Evolutionary conservation across 2,888 invertebrate species (phyloP).

Genomic region (Carcina quercana): DNA sequence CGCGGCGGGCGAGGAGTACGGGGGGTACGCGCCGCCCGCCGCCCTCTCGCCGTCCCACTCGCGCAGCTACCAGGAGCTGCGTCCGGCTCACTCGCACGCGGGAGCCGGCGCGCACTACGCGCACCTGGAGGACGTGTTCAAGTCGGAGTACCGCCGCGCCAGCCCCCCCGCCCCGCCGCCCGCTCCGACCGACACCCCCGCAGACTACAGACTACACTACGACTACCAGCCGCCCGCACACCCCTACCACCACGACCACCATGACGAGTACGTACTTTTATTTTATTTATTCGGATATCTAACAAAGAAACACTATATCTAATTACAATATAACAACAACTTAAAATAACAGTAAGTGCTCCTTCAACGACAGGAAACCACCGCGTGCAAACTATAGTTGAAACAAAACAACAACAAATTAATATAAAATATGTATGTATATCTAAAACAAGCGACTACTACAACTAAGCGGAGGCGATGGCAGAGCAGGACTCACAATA

Average conservation of each 20-base stretch:
- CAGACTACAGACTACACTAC: conserved; percentile 55
- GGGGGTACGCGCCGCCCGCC: conserved; percentile 51
- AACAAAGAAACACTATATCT: too few species aligned
- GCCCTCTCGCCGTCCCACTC: conserved; percentile 51
- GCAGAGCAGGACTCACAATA: too few species aligned
- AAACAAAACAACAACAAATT: too few species aligned
- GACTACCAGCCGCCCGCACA: conserved; percentile 45
- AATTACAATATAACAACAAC: too few species aligned
- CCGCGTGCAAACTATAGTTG: too few species aligned
- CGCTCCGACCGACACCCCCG: conserved; percentile 50
- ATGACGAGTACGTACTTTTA: conserved; percentile 47
- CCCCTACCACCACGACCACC: conserved; percentile 46
- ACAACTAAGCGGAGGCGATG: too few species aligned
- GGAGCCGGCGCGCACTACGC: conserved; percentile 65
- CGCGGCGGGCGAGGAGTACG: conserved; percentile 45
- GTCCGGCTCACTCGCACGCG: conserved; percentile 46
- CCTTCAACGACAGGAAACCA: too few species aligned
- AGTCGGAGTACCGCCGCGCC: conserved; percentile 44
- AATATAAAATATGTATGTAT: too few species aligned
- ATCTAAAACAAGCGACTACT: too few species aligned
- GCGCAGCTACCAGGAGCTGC: conserved; percentile 69
- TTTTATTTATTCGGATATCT: too few species aligned
- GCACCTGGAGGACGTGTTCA: conserved; percentile 54
- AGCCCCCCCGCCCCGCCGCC: conserved; percentile 38
- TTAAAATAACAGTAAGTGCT: too few species aligned